Conservation (phyloP, 2,797 vertebrate genomes). For the Sternotherus odoratus region DNA sequence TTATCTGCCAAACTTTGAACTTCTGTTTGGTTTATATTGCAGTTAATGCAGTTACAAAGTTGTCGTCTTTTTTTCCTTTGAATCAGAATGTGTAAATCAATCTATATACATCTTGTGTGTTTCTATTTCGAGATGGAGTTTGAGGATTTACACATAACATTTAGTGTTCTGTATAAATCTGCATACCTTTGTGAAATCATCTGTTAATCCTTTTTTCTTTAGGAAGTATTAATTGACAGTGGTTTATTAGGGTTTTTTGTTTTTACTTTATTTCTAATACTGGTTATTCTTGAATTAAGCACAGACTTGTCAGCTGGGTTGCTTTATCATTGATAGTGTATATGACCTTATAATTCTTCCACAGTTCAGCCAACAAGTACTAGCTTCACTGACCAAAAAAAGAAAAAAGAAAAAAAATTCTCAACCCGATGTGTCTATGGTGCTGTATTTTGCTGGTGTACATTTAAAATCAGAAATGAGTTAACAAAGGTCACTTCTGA, state of each 20-base stretch:
- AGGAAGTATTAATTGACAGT: constrained; percentile 67
- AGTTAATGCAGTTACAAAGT: constrained; percentile 80
- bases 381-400: constrained; percentile 81
- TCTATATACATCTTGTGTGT: constrained; percentile 79
- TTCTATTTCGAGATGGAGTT: constrained; percentile 77
- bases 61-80: constrained; percentile 77
- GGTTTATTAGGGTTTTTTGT: constrained; percentile 49
- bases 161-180: constrained; percentile 81
- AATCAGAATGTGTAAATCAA: constrained; percentile 81
- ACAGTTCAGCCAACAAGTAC: constrained; percentile 81
- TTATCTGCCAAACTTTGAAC: constrained; percentile 80
- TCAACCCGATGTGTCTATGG: constrained; percentile 77
- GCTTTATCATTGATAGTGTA: constrained; percentile 77
- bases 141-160: constrained; percentile 80
- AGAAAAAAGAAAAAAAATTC: constrained; percentile 48
- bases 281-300: constrained; percentile 82
- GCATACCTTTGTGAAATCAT: constrained; percentile 75
- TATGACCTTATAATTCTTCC: constrained; percentile 76
- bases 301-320: constrained; percentile 79
- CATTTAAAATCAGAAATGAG: constrained; percentile 76
- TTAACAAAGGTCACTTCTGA: constrained; percentile 69
- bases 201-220: constrained; percentile 70
- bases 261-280: constrained; percentile 70
- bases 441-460: constrained; percentile 79
- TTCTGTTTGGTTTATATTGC: constrained; percentile 81